Evolutionary conservation across 2,888 invertebrate species (phyloP).

Genomic region (Stenotaenia linearis): DNA sequence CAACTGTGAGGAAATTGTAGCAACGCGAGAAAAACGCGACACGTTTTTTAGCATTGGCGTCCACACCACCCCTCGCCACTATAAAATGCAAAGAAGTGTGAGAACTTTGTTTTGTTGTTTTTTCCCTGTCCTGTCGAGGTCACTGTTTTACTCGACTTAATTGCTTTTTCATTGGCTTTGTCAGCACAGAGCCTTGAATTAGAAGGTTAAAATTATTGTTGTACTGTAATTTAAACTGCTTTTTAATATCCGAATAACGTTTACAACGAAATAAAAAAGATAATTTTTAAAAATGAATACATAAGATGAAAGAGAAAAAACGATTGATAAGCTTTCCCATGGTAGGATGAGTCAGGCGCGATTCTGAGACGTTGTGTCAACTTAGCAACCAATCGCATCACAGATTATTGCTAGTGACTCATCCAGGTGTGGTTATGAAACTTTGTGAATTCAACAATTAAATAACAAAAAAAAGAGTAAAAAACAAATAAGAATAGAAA

Average conservation of each 20-base stretch:
- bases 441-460: background rate
- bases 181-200: background rate
- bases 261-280: too few species aligned
- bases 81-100: background rate
- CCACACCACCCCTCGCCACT: background rate
- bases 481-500: background rate
- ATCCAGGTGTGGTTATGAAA: background rate
- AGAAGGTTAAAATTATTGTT: background rate
- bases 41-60: background rate
- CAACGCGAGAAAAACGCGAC: background rate
- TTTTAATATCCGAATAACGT: too few species aligned
- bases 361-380: background rate
- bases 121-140: background rate
- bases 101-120: background rate
- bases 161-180: background rate
- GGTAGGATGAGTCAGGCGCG: background rate
- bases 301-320: too few species aligned
- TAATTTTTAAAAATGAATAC: too few species aligned
- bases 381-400: background rate
- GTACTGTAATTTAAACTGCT: background rate
- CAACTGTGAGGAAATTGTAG: background rate
- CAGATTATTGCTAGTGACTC: background rate
- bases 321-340: background rate
- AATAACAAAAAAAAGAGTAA: background rate
- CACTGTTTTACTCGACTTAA: slow-evolving; percentile 4